Conservation (phyloP, 2,113 vertebrate species). For the Chinchilla lanigera region DNA sequence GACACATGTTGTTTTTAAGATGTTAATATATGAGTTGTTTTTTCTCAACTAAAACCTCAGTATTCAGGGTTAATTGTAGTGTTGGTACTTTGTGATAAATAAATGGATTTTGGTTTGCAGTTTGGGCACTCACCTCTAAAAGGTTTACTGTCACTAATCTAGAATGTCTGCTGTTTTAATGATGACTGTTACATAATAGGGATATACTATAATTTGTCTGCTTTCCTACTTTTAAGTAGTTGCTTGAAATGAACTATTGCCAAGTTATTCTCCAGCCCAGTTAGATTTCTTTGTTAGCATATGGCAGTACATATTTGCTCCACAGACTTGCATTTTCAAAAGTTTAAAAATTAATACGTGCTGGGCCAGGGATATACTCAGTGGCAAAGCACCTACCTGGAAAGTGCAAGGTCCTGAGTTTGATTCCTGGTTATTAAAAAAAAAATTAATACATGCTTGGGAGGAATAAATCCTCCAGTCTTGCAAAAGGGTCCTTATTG, state of each 20-base stretch:
- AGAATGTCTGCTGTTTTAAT: not conserved
- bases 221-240: slow-evolving; percentile 10
- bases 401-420: too few relatives aligned
- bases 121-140: not conserved
- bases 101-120: not conserved
- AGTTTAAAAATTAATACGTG: not conserved
- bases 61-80: not conserved
- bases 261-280: not conserved
- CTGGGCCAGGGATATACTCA: not conserved
- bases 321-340: slow-evolving; percentile 28
- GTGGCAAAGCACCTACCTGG: too few relatives aligned
- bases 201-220: not conserved
- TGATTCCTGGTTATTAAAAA: too few relatives aligned
- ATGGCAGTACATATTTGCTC: not conserved
- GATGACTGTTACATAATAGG: not conserved
- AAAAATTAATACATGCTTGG: not conserved
- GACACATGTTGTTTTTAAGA: not conserved
- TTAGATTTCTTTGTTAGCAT: not conserved
- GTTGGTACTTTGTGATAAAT: not conserved
- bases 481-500: not conserved
- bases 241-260: slow-evolving; percentile 8
- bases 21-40: not conserved
- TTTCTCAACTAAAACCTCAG: not conserved
- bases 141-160: not conserved
- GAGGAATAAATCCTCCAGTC: slow-evolving; percentile 11